Conservation (phyloP, 2,113 vertebrate genomes). For the Cynoglossus semilaevis region DNA sequence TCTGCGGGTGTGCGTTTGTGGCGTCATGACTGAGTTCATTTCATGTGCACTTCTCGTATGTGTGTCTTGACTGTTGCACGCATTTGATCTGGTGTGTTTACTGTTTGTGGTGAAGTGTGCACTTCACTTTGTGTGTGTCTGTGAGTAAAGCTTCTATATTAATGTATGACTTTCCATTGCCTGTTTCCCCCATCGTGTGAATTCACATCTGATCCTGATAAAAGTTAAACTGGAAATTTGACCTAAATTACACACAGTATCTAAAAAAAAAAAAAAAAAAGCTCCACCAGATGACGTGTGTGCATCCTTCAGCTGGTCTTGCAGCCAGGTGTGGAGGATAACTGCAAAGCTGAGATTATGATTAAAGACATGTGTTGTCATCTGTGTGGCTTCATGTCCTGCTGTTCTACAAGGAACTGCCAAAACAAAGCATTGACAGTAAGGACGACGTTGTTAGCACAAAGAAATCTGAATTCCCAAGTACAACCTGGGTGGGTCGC, state of each 20-base stretch:
- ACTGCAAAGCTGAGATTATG: constrained; percentile 20
- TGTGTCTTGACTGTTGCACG: constrained; percentile 19
- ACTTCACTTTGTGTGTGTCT: constrained; percentile 7
- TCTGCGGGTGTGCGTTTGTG: constrained; percentile 26
- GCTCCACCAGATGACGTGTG: constrained; percentile 29
- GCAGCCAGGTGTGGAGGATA: constrained; percentile 23
- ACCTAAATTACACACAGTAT: no score
- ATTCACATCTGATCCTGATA: no score
- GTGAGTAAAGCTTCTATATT: constrained; percentile 69
- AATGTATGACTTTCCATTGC: constrained; percentile 66
- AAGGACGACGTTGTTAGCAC: no score
- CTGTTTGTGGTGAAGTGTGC: constrained; percentile 31
- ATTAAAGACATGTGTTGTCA: constrained; percentile 22
- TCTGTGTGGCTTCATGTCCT: no score
- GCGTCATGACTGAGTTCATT: constrained; percentile 25
- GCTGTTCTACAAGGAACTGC: no score
- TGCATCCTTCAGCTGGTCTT: constrained; percentile 14
- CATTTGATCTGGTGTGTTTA: constrained; percentile 44
- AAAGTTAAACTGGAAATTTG: constrained; percentile 6
- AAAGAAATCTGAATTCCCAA: no score
- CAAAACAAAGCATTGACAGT: no score
- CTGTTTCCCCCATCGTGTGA: constrained; percentile 66
- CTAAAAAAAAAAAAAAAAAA: no score
- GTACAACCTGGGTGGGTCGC: no score
- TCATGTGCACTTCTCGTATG: constrained; percentile 13